phyloP scores from a whole-genome alignment of 2,888 invertebrate species.

The Leuctra nigra region DNA sequence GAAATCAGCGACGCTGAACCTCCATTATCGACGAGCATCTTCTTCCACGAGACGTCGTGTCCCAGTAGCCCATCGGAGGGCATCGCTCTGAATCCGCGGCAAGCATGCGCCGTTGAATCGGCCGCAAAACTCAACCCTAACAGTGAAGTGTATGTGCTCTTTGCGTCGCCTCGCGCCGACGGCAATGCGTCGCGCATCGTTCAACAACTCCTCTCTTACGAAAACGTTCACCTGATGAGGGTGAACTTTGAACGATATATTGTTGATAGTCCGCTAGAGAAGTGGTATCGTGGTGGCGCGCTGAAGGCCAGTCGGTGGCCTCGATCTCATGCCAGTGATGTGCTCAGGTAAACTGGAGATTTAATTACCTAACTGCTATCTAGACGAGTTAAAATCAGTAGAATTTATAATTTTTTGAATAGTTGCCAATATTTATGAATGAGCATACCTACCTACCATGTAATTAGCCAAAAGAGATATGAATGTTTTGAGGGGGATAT shows the following conservation, averaged over 20 bases:
- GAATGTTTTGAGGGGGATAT: too few species aligned
- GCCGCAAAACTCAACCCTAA: slow-evolving; percentile 55
- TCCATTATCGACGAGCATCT: slow-evolving; percentile 40
- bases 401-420: too few species aligned
- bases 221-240: slow-evolving; percentile 27
- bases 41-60: slow-evolving; percentile 63
- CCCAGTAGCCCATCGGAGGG: slow-evolving; percentile 33
- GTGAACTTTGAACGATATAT: slow-evolving; percentile 24
- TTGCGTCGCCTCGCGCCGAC: slow-evolving; percentile 42
- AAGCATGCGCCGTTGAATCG: slow-evolving; percentile 60
- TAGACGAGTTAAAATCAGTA: too few species aligned
- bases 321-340: slow-evolving; percentile 55
- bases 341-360: too few species aligned
- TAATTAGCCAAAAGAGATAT: too few species aligned
- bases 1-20: slow-evolving; percentile 12
- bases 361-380: too few species aligned
- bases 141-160: slow-evolving; percentile 49
- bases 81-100: slow-evolving; percentile 32
- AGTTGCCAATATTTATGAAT: too few species aligned
- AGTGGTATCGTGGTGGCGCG: slow-evolving; percentile 44
- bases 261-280: slow-evolving; percentile 49
- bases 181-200: slow-evolving; percentile 32
- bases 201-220: slow-evolving; percentile 40
- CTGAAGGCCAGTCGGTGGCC: slow-evolving; percentile 50
- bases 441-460: too few species aligned